Conservation (phyloP, 2,797 vertebrate genomes). For the Thunnus albacares region DNA sequence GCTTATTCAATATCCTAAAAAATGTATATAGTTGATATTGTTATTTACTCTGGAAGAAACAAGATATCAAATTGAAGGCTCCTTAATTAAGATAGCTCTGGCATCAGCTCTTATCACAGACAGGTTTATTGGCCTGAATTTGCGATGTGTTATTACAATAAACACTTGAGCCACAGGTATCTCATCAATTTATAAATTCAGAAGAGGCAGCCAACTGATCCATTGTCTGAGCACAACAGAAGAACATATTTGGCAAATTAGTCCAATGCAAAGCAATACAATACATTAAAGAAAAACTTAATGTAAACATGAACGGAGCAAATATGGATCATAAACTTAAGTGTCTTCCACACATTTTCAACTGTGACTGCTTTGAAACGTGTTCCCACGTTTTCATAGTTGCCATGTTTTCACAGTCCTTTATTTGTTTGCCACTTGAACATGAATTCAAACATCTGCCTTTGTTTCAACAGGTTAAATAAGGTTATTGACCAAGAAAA, state of each 20-base stretch:
- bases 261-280: neutral
- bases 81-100: conserved; percentile 55
- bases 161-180: conserved; percentile 44
- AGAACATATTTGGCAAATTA: neutral
- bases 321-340: conserved; percentile 18
- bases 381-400: neutral
- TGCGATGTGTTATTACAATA: conserved; percentile 48
- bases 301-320: conserved; percentile 11
- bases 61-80: conserved; percentile 41
- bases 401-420: neutral
- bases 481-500: conserved; percentile 30
- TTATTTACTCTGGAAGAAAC: conserved; percentile 43
- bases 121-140: conserved; percentile 36
- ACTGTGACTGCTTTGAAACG: neutral
- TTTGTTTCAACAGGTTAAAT: conserved; percentile 39
- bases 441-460: conserved; percentile 2
- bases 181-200: conserved; percentile 56
- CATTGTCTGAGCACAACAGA: neutral
- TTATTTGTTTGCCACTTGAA: neutral
- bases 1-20: neutral
- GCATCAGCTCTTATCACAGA: conserved; percentile 55
- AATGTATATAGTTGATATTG: neutral
- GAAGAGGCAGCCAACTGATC: conserved; percentile 37
- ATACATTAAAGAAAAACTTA: neutral
- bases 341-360: neutral